These are phyloP conservation scores for Hemicordylus capensis DNA, from an alignment of 2,113 vertebrate genomes.

Conservation along the genomic window DNA sequence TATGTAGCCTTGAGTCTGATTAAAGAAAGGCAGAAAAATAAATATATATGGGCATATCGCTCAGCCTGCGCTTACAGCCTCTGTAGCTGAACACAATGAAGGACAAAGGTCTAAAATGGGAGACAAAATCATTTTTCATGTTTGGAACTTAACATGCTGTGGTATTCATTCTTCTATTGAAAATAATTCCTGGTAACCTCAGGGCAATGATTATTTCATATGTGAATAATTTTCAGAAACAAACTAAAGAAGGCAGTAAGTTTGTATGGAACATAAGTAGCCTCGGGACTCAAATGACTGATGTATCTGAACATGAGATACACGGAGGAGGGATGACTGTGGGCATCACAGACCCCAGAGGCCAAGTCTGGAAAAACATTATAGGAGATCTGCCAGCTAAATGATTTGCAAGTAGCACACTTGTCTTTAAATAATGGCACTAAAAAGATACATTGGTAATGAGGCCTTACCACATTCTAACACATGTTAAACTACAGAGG, in stretches of 20 bases:
- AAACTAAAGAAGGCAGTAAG: background rate
- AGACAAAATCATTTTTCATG: background rate
- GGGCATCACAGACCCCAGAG: background rate
- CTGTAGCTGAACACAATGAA: background rate
- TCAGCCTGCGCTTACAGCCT: background rate
- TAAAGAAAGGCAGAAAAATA: background rate
- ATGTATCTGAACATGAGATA: conserved; percentile 6
- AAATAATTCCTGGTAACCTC: background rate
- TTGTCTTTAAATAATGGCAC: background rate
- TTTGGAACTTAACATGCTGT: background rate
- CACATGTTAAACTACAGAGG: background rate
- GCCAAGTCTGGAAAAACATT: background rate
- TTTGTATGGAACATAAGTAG: background rate
- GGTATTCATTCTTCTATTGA: background rate
- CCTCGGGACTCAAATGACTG: background rate
- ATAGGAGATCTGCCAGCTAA: background rate
- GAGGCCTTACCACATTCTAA: background rate
- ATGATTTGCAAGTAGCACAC: background rate
- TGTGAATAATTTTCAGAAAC: conserved; percentile 13
- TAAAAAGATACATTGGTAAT: background rate
- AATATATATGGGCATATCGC: background rate
- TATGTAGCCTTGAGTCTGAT: background rate
- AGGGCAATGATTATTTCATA: background rate
- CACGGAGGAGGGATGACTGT: background rate
- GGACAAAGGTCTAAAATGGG: background rate